Base-by-base conservation (phyloP, 1,140 invertebrate species). In the Listronotus bonariensis region DNA sequence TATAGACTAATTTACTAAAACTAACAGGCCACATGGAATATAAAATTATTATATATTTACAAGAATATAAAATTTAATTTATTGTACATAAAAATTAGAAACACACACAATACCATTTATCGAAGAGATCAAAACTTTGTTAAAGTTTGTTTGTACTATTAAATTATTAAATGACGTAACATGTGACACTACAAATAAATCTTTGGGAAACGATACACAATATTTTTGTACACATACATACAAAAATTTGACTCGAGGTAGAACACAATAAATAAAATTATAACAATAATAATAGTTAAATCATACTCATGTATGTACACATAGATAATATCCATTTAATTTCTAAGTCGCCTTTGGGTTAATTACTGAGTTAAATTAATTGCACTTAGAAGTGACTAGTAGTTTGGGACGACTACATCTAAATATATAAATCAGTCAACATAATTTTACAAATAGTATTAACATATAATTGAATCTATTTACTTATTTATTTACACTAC, bases 331-430 rank as follows among this genome's bases (percentile, higher is more conserved):
- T 43, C 41, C 7, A n/a, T 43, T 15, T 18, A 4, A 43, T 43
- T 14, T 40, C n/a, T 48, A 48, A 20, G 45, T 48, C 18, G 45
- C 18, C 45, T 43, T 18, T 43, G 17, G 14, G 18, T 48, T 20
- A 26, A 48, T 18, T 48, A 48, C 10, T 48, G 8, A 36, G 1
- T 12, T 20, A 48, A 48, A 8, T 48, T 20, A 48, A 48, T 48
- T 48, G 45, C 45, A 48, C 45, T 18, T 18, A 11, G 9, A 48
- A 48, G 45, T 48, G 45, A 48, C 45, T 48, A 48, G 45, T 15
- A 17, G 45, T 48, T 48, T 26, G 11, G 18, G 18, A 48, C 45
- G 18, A 43, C 17, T 18, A 15, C 14, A 43, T 4, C 14, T 43
- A 43, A 12, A 7, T 48, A 48, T 9, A 48, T 7, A 20, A 5